These are phyloP conservation scores for Acropternis orthonyx DNA, from an alignment of 2,797 vertebrate genomes.

Conservation along the genomic window DNA sequence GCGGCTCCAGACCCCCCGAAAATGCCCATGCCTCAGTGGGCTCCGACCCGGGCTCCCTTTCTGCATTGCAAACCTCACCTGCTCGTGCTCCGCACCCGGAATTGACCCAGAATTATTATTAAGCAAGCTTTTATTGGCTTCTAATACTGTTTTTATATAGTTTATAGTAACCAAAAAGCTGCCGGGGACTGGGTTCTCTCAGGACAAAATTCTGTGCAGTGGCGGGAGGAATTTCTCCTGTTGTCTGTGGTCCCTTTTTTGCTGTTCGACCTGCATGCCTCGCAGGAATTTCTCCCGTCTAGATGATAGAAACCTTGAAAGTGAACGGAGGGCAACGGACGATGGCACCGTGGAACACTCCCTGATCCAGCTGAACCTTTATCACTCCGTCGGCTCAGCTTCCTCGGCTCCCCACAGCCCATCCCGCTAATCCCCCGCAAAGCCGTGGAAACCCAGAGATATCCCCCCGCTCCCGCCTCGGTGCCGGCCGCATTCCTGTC, in stretches of 20 bases:
- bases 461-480: not conserved
- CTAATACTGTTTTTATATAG: not conserved
- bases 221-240: not conserved
- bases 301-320: not conserved
- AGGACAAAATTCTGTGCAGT: not conserved
- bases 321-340: accelerated
- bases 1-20: not conserved
- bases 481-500: not conserved
- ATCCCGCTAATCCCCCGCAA: not conserved
- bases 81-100: accelerated
- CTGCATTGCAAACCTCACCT: not conserved
- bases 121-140: not conserved
- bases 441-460: not conserved
- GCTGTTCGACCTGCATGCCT: accelerated
- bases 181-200: not conserved
- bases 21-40: accelerated
- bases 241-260: too few species aligned
- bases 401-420: not conserved
- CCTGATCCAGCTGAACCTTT: not conserved
- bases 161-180: not conserved
- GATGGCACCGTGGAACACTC: not conserved
- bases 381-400: not conserved
- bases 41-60: not conserved
- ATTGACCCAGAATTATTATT: not conserved
- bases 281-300: not conserved